These are phyloP conservation scores for Drosophila atripex DNA, from an alignment of 2,888 invertebrate species.

Conservation along the genomic window DNA sequence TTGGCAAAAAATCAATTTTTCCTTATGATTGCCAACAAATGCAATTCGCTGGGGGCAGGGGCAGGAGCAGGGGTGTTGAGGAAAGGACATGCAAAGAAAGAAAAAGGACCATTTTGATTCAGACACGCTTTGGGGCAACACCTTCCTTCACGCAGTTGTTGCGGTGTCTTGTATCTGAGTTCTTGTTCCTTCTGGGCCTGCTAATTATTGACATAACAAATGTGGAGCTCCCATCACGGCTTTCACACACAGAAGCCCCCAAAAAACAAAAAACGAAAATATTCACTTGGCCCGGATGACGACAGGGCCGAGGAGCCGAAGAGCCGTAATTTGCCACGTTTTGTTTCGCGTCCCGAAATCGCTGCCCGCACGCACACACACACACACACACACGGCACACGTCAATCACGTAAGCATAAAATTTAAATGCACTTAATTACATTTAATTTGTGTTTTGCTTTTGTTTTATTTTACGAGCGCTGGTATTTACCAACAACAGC, in stretches of 20 bases:
- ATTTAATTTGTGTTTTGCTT: conserved; percentile 57
- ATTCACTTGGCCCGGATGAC: conserved; percentile 53
- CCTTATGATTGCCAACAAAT: conserved; percentile 67
- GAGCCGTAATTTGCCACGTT: conserved; percentile 29
- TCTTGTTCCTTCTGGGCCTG: conserved; percentile 17
- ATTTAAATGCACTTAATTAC: conserved; percentile 72
- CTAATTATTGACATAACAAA: conserved; percentile 78
- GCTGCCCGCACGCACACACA: conserved; percentile 28
- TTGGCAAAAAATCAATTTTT: conserved; percentile 75
- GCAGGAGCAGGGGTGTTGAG: not conserved
- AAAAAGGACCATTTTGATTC: not conserved
- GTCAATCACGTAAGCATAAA: conserved; percentile 67
- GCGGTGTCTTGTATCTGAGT: conserved; percentile 40
- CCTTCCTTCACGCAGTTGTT: conserved; percentile 51
- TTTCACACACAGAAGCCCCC: not conserved
- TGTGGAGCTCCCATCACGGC: conserved; percentile 31
- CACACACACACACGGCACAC: conserved; percentile 15
- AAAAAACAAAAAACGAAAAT: conserved; percentile 12
- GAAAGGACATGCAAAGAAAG: conserved; percentile 9
- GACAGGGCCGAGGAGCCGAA: conserved; percentile 42
- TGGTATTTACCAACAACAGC: not conserved
- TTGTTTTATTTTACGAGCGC: conserved; percentile 56
- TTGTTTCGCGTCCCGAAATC: conserved; percentile 34
- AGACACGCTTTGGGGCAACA: conserved; percentile 11
- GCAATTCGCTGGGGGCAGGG: conserved; percentile 41